Conservation (phyloP, 2,888 invertebrate species). For the Drosophila tanythrix region DNA sequence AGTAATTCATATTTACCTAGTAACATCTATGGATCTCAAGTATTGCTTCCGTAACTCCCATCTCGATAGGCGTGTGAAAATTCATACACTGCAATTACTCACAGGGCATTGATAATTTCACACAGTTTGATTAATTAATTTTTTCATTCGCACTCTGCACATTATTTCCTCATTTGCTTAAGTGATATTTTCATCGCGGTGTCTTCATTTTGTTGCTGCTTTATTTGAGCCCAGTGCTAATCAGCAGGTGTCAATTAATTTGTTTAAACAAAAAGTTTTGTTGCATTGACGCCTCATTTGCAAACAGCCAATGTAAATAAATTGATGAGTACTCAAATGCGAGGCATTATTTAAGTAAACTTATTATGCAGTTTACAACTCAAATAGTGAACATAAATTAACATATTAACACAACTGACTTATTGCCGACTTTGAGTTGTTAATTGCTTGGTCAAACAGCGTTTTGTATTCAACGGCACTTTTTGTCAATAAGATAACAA, state of each 20-base stretch:
- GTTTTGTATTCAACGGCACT: constrained; percentile 8
- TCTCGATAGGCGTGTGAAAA: constrained; percentile 5
- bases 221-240: constrained; percentile 54
- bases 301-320: constrained; percentile 13
- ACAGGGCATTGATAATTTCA: constrained; percentile 42
- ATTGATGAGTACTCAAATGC: constrained; percentile 14
- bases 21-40: not conserved
- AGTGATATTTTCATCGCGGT: constrained; percentile 13
- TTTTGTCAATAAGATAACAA: constrained; percentile 22
- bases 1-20: too few relatives aligned
- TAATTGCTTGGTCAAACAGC: constrained; percentile 1
- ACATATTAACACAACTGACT: constrained; percentile 19
- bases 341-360: not conserved
- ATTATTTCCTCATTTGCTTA: constrained; percentile 55
- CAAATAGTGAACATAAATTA: constrained; percentile 21
- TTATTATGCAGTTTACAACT: constrained; percentile 2
- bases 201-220: constrained; percentile 1
- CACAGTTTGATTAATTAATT: constrained; percentile 63
- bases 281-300: constrained; percentile 36
- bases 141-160: constrained; percentile 46
- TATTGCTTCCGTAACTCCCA: not conserved
- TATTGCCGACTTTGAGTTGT: constrained; percentile 12
- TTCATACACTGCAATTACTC: constrained; percentile 8
- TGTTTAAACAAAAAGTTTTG: constrained; percentile 48
- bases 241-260: constrained; percentile 73